Base-by-base conservation (phyloP, 2,113 vertebrate genomes). In the Gopherus flavomarginatus region DNA sequence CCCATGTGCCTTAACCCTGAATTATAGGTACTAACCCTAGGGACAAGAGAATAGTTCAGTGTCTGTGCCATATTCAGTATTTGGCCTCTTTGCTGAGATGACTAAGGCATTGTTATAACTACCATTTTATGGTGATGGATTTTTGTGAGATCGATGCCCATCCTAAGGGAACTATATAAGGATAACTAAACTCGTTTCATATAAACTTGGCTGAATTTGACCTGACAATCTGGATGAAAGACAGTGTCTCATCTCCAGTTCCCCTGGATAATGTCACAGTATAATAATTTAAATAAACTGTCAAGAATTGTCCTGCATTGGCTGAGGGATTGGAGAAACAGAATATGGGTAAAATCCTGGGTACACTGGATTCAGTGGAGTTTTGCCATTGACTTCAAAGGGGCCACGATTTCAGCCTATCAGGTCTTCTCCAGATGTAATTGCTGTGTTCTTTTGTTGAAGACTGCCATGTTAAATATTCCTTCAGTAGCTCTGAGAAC, bases 261-360 rank as follows among this genome's bases (percentile, higher is more conserved):
- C 59, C 56, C 52, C 22, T 78, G 75, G 42, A 86, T 86, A 86
- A 72, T 86, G 35, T 86, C 54, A 57, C 42, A 72, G 78, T 81
- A 56, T 75, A 75, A 81, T 81, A 44, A 81, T 86, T 56, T 86
- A 78, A 86, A 35, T 72, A 81, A 81, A 91, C 52, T 29, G 31
- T 81, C n/a, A 57, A 47, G 11, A 82, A 72, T 62, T 86, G 81
- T 56, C 62, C 31, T 49, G 35, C 31, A 72, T 86, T 78, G 47
- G 29, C 21, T 57, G 77, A 81, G 29, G 77, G 81, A 62, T 31
- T 91, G 90, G 84, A 56, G 56, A 47, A 52, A 29, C n/a, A 24
- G 42, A 26, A 29, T 81, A 86, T 86, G 62, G 59, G 65, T 65
- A 52, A 86, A 31, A 26, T 22, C 53, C 81, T 16, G 24, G 26